Conservation (phyloP, 1,140 invertebrate species). For the Littorina saxatilis region DNA sequence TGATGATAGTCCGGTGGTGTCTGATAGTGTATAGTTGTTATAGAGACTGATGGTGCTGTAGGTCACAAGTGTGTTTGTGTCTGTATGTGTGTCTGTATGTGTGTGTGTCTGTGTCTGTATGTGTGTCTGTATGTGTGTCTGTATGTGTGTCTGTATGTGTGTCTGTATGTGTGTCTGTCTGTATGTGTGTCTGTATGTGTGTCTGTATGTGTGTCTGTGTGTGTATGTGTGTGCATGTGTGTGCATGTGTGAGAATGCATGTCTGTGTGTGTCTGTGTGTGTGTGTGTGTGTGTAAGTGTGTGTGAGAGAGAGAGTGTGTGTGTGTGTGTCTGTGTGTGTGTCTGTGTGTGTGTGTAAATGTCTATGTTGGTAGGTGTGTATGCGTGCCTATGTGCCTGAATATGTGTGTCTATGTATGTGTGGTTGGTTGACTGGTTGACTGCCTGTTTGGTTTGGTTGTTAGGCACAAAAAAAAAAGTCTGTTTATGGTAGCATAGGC, state of each 20-base stretch:
- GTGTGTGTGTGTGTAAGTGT: background rate
- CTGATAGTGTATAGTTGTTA: background rate
- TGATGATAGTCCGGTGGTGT: background rate
- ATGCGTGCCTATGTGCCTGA: background rate
- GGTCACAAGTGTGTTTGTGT: background rate
- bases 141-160: background rate
- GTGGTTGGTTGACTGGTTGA: too few species aligned
- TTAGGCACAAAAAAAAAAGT: too few species aligned
- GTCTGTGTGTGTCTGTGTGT: background rate
- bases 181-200: background rate
- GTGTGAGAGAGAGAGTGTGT: background rate
- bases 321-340: conserved; percentile 13
- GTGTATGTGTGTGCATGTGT: background rate
- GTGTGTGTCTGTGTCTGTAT: background rate
- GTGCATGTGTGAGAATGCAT: too few species aligned
- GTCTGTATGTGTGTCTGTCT: background rate
- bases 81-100: background rate
- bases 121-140: background rate
- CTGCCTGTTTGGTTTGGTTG: too few species aligned
- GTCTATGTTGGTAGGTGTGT: background rate
- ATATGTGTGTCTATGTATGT: too few species aligned
- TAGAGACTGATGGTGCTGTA: background rate
- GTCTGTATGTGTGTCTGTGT: background rate
- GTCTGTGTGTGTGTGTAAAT: background rate
- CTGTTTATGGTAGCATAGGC: too few species aligned